Evolutionary conservation across 2,888 invertebrate genomes (phyloP).

Genomic region (Chydorus sphaericus): DNA sequence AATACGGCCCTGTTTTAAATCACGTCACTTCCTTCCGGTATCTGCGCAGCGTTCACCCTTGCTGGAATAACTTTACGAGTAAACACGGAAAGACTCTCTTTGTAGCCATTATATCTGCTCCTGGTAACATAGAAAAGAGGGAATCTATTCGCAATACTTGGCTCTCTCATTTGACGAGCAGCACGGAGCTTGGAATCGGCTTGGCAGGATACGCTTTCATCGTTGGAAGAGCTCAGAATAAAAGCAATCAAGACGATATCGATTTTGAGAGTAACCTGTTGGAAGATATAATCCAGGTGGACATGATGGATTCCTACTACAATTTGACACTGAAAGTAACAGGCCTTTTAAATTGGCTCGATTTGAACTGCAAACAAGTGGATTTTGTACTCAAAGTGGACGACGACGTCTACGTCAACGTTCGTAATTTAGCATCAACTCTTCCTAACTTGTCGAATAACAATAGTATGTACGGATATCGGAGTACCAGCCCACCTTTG

Average conservation of each 20-base stretch:
- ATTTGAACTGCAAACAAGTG: conserved; percentile 50
- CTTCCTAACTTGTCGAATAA: neutral
- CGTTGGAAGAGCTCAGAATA: conserved; percentile 39
- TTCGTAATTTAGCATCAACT: conserved; percentile 24
- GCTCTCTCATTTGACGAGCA: neutral
- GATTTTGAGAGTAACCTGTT: conserved; percentile 29
- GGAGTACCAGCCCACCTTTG: neutral
- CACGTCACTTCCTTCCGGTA: no score
- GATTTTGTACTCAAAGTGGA: conserved; percentile 56
- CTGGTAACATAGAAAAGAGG: neutral
- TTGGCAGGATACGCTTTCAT: conserved; percentile 43
- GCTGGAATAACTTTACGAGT: no score
- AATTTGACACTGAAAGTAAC: conserved; percentile 75
- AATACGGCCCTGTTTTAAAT: no score
- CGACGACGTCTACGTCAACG: conserved; percentile 61
- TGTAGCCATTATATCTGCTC: no score
- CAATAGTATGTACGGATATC: neutral
- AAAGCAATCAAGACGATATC: conserved; percentile 27
- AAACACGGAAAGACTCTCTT: no score
- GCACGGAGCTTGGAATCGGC: neutral
- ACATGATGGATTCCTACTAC: conserved; percentile 57
- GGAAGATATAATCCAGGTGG: conserved; percentile 59
- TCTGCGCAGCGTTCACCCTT: no score
- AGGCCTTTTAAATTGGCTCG: conserved; percentile 63
- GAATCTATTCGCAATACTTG: neutral